Percentiles rank a stretch among this genome's conserved stretches.
Evolutionary conservation across 2,888 invertebrate species (phyloP).

Genomic region (Caenorhabditis virilis): DNA sequence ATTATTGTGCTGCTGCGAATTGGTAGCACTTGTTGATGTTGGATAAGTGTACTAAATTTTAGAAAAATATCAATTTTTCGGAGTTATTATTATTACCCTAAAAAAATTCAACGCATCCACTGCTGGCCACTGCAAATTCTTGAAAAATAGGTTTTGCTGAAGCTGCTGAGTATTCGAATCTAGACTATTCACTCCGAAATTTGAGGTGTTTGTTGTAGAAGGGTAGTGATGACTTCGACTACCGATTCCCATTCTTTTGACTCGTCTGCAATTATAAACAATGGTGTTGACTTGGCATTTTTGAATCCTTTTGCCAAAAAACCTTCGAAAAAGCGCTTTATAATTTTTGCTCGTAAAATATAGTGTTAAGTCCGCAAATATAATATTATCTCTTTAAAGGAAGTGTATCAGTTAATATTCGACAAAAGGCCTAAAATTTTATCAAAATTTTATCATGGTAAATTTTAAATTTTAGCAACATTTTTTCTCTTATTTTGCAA

Average conservation of each 20-base stretch:
- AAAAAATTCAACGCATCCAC: constrained; percentile 31
- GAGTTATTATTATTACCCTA: constrained; percentile 20
- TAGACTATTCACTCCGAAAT: not conserved
- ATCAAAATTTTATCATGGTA: too few relatives aligned
- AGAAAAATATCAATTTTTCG: not conserved
- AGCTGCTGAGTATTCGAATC: not conserved
- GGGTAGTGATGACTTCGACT: constrained; percentile 2
- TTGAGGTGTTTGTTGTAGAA: not conserved
- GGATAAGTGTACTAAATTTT: constrained; percentile 12
- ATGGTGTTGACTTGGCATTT: not conserved
- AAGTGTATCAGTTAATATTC: too few relatives aligned
- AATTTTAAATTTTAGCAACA: too few relatives aligned
- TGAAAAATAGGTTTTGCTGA: constrained; percentile 20
- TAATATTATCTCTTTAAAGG: too few relatives aligned
- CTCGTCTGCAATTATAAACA: constrained; percentile 11
- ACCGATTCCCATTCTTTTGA: constrained; percentile 25
- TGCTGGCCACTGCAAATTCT: constrained; percentile 15
- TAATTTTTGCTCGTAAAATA: too few relatives aligned
- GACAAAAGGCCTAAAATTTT: too few relatives aligned
- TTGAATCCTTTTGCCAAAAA: constrained; percentile 2
- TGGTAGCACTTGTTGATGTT: not conserved
- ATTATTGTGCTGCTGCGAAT: too few relatives aligned
- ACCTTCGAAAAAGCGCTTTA: too few relatives aligned
- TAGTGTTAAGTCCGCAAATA: too few relatives aligned
- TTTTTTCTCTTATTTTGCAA: too few relatives aligned